phyloP scores from a whole-genome alignment of 2,888 invertebrate species.

The Cacoxenus indagator region DNA sequence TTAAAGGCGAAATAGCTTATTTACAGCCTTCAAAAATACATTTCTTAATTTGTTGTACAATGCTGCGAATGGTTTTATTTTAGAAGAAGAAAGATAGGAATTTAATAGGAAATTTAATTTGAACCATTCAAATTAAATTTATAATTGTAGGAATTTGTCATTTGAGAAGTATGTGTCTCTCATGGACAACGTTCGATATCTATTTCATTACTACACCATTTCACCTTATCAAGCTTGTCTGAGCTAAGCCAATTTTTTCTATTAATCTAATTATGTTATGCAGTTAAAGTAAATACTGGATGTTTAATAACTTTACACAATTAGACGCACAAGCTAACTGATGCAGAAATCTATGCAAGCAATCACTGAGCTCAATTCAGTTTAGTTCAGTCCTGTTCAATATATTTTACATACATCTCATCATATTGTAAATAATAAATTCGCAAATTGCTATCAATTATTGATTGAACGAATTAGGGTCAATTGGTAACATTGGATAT shows the following conservation, averaged over 20 bases:
- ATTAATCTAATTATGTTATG: slow-evolving; percentile 13
- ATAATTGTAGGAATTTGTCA: too few relatives aligned
- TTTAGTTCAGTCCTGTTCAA: not conserved
- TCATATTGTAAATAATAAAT: not conserved
- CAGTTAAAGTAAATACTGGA: not conserved
- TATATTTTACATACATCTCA: not conserved
- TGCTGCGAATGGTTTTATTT: too few relatives aligned
- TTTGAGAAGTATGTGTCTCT: too few relatives aligned
- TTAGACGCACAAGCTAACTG: slow-evolving; percentile 10
- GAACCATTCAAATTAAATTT: too few relatives aligned
- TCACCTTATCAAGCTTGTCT: too few relatives aligned
- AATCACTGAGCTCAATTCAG: not conserved
- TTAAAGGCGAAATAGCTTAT: too few relatives aligned
- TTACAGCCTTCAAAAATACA: too few relatives aligned
- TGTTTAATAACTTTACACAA: not conserved
- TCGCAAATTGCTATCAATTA: not conserved
- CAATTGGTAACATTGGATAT: not conserved
- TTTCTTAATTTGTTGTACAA: too few relatives aligned
- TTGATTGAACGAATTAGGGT: slow-evolving; percentile 17
- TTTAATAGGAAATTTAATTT: too few relatives aligned
- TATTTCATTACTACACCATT: too few relatives aligned
- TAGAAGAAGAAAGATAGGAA: too few relatives aligned
- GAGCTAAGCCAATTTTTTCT: not conserved
- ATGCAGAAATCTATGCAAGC: not conserved
- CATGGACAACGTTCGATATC: too few relatives aligned